These are phyloP conservation scores for Takifugu rubripes DNA, from an alignment of 2,797 vertebrate genomes.

Conservation along the genomic window DNA sequence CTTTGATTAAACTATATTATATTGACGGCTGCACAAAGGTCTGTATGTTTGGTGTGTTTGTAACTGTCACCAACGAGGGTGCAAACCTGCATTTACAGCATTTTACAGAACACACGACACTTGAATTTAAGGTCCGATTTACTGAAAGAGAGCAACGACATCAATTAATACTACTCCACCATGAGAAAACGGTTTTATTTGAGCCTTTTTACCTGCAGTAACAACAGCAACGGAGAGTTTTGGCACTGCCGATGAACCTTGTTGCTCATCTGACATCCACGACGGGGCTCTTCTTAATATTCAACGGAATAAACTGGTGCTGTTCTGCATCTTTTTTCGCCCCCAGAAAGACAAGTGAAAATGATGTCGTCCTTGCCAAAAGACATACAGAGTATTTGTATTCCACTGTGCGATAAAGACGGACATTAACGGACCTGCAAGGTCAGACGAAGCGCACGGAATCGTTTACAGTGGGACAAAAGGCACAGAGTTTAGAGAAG, in stretches of 20 bases:
- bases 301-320: background rate
- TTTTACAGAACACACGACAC: too few species aligned
- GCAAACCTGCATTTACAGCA: too few species aligned
- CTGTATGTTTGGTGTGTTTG: too few species aligned
- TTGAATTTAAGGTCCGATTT: too few species aligned
- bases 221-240: too few species aligned
- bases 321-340: background rate
- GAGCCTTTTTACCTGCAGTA: background rate
- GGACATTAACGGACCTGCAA: constrained; percentile 38
- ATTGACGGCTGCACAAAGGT: too few species aligned
- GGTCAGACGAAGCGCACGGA: constrained; percentile 32
- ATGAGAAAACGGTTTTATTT: background rate
- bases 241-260: background rate
- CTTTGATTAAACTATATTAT: too few species aligned
- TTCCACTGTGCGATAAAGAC: constrained; percentile 41
- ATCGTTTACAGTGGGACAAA: constrained; percentile 51
- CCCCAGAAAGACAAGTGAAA: background rate
- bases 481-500: constrained; percentile 48
- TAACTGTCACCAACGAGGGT: too few species aligned
- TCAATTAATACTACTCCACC: background rate
- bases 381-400: constrained; percentile 12
- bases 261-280: background rate
- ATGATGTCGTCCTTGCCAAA: constrained; percentile 13
- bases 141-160: too few species aligned
- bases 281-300: constrained; percentile 3